Evolutionary conservation across 2,888 invertebrate species (phyloP).

Genomic region (Calephelis perditalis): DNA sequence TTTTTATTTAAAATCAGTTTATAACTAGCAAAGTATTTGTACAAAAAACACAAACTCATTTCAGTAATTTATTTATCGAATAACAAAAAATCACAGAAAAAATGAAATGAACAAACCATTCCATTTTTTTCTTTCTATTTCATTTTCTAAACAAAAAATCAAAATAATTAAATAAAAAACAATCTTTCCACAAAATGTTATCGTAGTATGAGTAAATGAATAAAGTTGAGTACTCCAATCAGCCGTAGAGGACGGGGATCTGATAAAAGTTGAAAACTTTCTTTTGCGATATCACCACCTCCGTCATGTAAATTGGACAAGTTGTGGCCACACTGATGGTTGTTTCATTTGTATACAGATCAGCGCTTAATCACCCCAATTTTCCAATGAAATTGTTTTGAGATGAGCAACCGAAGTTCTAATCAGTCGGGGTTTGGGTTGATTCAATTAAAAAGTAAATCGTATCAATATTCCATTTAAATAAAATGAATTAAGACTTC

Average conservation of each 20-base stretch:
- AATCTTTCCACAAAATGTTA: conserved; percentile 30
- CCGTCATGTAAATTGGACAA: conserved; percentile 75
- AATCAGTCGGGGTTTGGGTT: conserved; percentile 23
- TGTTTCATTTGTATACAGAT: conserved; percentile 67
- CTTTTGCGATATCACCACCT: conserved; percentile 75
- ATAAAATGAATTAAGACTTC: not conserved
- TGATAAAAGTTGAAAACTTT: conserved; percentile 74
- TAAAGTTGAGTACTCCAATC: conserved; percentile 73
- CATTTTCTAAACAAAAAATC: conserved; percentile 12
- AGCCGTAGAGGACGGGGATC: conserved; percentile 66
- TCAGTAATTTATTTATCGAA: too few relatives aligned
- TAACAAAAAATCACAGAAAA: too few relatives aligned
- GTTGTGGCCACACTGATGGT: conserved; percentile 60
- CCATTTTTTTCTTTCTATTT: not conserved
- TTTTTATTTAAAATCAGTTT: too few relatives aligned
- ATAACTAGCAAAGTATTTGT: too few relatives aligned
- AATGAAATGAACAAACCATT: not conserved
- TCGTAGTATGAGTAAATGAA: conserved; percentile 55
- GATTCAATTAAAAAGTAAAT: conserved; percentile 2
- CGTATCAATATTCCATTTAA: conserved; percentile 8
- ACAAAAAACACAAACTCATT: too few relatives aligned
- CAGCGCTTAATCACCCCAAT: conserved; percentile 59
- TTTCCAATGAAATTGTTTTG: conserved; percentile 52
- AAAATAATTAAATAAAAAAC: conserved; percentile 12
- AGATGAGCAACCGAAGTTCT: conserved; percentile 36